Conservation (phyloP, 2,113 vertebrate species). For the Recurvirostra avosetta region DNA sequence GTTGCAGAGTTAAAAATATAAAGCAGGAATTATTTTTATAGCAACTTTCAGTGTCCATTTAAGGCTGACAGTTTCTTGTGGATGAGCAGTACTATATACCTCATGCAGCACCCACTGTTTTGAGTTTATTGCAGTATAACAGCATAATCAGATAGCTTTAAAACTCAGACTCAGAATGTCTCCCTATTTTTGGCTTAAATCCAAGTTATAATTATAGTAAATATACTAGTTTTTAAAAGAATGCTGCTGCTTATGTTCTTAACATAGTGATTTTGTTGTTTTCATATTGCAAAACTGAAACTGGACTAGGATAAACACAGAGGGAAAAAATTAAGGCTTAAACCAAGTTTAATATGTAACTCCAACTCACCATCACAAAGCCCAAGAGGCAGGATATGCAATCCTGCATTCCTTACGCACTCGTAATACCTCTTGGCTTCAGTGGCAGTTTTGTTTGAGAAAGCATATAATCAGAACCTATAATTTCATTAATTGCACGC, state of each 20-base stretch:
- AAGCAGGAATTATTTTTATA: slow-evolving; percentile 2
- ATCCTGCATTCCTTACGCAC: slow-evolving; percentile 49
- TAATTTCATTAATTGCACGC: slow-evolving; percentile 59
- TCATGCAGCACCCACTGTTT: background rate
- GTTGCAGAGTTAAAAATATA: slow-evolving; percentile 14
- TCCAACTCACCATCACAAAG: slow-evolving; percentile 44
- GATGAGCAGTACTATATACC: background rate
- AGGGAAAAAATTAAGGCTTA: slow-evolving; percentile 50
- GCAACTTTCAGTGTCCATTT: slow-evolving; percentile 40
- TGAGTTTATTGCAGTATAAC: background rate
- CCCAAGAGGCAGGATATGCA: slow-evolving; percentile 63
- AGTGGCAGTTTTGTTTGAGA: slow-evolving; percentile 58
- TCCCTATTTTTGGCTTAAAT: slow-evolving; percentile 9
- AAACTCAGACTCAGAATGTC: background rate
- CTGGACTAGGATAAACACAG: slow-evolving; percentile 45
- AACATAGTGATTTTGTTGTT: slow-evolving; percentile 39
- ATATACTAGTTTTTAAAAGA: slow-evolving; percentile 20
- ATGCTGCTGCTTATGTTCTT: slow-evolving; percentile 17
- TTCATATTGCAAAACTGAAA: slow-evolving; percentile 62
- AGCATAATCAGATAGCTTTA: background rate
- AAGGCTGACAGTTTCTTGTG: slow-evolving; percentile 23
- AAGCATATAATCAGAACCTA: slow-evolving; percentile 36
- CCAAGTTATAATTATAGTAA: slow-evolving; percentile 29
- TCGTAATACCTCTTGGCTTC: slow-evolving; percentile 57
- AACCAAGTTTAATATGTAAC: slow-evolving; percentile 26